These are phyloP conservation scores for Clinocottus analis DNA, from an alignment of 2,113 vertebrate genomes.

Conservation along the genomic window DNA sequence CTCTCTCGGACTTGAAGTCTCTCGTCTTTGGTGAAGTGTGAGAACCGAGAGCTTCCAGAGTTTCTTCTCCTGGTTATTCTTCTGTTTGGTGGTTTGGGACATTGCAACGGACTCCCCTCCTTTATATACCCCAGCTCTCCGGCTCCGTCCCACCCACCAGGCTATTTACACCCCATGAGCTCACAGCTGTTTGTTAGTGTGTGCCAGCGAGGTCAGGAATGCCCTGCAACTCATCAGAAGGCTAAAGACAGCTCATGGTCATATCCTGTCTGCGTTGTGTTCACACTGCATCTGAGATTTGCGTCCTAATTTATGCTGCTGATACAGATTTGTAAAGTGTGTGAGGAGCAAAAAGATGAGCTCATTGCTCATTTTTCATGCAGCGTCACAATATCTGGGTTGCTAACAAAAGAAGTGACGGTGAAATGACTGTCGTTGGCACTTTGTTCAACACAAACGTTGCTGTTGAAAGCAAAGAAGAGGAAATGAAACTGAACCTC, in stretches of 20 bases:
- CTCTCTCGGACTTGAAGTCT: background rate
- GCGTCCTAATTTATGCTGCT: background rate
- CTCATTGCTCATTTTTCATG: background rate
- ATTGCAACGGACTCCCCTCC: background rate
- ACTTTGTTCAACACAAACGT: background rate
- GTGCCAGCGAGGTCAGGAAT: constrained; percentile 53
- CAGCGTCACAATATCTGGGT: background rate
- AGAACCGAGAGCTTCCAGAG: background rate
- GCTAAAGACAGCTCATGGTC: constrained; percentile 72
- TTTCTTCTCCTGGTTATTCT: background rate
- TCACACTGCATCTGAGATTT: background rate
- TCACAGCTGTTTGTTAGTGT: constrained; percentile 62
- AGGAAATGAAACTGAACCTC: too few species aligned
- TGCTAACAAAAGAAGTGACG: background rate
- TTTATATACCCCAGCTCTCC: constrained; percentile 58
- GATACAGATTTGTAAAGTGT: background rate
- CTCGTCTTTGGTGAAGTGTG: background rate
- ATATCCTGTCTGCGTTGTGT: constrained; percentile 30
- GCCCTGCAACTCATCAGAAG: constrained; percentile 57
- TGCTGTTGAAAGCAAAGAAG: background rate
- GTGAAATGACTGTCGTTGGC: background rate
- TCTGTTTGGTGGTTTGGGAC: background rate
- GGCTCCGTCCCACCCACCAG: background rate
- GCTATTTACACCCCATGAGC: constrained; percentile 74
- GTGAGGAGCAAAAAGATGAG: background rate